Evolutionary conservation across 2,888 invertebrate species (phyloP), one percentile per base, ranked within the genome.

Genomic region (Eurytoma adleriae): DNA sequence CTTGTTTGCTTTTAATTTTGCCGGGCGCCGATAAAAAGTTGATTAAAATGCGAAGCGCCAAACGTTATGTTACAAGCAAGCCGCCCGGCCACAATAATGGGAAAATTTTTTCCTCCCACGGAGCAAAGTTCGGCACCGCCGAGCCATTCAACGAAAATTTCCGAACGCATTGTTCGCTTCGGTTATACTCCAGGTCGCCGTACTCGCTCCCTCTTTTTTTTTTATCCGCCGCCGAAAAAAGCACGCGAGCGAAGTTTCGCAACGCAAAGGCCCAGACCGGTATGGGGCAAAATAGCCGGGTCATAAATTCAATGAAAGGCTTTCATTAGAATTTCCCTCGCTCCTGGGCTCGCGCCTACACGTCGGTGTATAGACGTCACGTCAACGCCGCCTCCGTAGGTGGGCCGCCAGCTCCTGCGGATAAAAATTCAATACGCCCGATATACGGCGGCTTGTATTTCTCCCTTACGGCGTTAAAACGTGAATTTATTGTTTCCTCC

Each of bases 351-450:
- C 7, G 24, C 24, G 24, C 24, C 24, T 24, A 24, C 24, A 24
- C 24, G 24, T 24, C 24, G 24, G 24, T 24, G 24, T 40, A 40
- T 7, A 7, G 30, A 30, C 30, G 30, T 30, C 30, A 5, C 30
- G 30, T 30, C 30, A 30, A 3, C 30, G 30, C 30, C 30, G 30
- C 30, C 30, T 30, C n/a, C 56, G 30, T 54, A 76, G n/a, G 54
- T 24, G 13, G n/a, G 50, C 40, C 24, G 18, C 66, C 18, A 18
- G 68, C 52, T n/a, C 59, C 1, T 1, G 62, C 20, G 68, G 56
- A 73, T 78, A 78, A 78, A 78, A 78, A 78, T 78, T 78, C 78
- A 78, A 73, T 78, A 73, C 78, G 78, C 27, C 68, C 78, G 71
- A 78, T 72, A 5, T 30, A 71, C 57, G 59, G 66, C 57, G 57